phyloP scores from a whole-genome alignment of 2,797 vertebrate genomes.

The Cottoperca gobio region DNA sequence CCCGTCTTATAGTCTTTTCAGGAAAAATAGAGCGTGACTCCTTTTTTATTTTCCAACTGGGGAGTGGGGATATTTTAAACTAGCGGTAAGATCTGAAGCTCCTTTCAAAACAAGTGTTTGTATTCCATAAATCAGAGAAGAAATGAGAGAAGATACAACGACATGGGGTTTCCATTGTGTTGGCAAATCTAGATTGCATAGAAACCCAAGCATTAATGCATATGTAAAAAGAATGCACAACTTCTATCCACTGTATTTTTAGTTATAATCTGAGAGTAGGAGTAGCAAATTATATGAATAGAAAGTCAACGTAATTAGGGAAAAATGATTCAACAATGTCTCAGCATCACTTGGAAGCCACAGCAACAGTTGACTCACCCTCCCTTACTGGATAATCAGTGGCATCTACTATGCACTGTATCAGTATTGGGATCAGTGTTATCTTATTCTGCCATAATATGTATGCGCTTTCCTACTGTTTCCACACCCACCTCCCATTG shows the following conservation, averaged over 20 bases:
- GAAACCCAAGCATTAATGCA: slow-evolving; percentile 60
- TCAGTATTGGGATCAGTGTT: slow-evolving; percentile 75
- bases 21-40: slow-evolving; percentile 81
- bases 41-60: slow-evolving; percentile 58
- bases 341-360: slow-evolving; percentile 63
- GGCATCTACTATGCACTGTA: slow-evolving; percentile 71
- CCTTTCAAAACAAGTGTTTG: slow-evolving; percentile 66
- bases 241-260: slow-evolving; percentile 79
- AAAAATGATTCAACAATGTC: slow-evolving; percentile 69
- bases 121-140: slow-evolving; percentile 55
- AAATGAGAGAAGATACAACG: slow-evolving; percentile 53
- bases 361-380: slow-evolving; percentile 83
- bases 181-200: slow-evolving; percentile 60
- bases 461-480: slow-evolving; percentile 75
- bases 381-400: slow-evolving; percentile 76
- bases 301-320: slow-evolving; percentile 65
- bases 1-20: slow-evolving; percentile 69
- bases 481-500: slow-evolving; percentile 81
- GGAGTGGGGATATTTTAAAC: slow-evolving; percentile 68
- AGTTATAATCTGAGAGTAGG: slow-evolving; percentile 78
- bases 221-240: slow-evolving; percentile 65
- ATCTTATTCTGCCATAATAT: slow-evolving; percentile 75
- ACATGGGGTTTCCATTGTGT: slow-evolving; percentile 67
- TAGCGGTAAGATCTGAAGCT: slow-evolving; percentile 61
- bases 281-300: slow-evolving; percentile 66